Percentiles rank a stretch among this genome's conserved stretches.
These are phyloP conservation scores for Neotoxoptera formosana DNA, from an alignment of 1,140 invertebrate species.

Conservation along the genomic window DNA sequence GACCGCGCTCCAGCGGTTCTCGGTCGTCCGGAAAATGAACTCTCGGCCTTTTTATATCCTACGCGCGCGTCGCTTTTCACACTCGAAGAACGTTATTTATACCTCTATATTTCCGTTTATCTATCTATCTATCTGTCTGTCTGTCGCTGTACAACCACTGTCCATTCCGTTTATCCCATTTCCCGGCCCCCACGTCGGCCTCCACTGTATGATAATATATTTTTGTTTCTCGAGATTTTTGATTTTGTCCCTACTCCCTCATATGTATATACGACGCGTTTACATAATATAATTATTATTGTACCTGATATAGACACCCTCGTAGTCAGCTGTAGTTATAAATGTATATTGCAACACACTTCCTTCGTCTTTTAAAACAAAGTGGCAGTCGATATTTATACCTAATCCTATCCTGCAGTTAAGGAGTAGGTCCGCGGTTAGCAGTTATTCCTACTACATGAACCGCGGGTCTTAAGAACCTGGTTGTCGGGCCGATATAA, in stretches of 20 bases:
- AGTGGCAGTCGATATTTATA: no score
- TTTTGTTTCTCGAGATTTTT: not conserved
- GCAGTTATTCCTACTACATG: no score
- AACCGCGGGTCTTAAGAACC: no score
- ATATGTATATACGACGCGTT: not conserved
- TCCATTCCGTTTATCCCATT: not conserved
- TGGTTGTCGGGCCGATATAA: no score
- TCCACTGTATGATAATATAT: not conserved
- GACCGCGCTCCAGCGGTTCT: constrained; percentile 56
- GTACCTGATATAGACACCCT: not conserved
- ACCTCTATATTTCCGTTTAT: not conserved
- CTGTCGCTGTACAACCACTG: not conserved
- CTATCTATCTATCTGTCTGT: not conserved
- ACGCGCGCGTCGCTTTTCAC: constrained; percentile 48
- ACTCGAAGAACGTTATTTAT: constrained; percentile 51
- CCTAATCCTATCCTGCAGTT: no score
- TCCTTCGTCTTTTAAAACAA: no score
- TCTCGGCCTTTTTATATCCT: constrained; percentile 43
- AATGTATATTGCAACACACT: no score
- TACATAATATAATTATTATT: not conserved
- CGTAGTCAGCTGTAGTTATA: no score
- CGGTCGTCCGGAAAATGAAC: constrained; percentile 57
- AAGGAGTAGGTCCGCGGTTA: no score
- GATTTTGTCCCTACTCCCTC: no score
- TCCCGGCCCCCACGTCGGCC: not conserved